Evolutionary conservation across 2,113 vertebrate genomes (phyloP).

Genomic region (Ammospiza nelsoni): DNA sequence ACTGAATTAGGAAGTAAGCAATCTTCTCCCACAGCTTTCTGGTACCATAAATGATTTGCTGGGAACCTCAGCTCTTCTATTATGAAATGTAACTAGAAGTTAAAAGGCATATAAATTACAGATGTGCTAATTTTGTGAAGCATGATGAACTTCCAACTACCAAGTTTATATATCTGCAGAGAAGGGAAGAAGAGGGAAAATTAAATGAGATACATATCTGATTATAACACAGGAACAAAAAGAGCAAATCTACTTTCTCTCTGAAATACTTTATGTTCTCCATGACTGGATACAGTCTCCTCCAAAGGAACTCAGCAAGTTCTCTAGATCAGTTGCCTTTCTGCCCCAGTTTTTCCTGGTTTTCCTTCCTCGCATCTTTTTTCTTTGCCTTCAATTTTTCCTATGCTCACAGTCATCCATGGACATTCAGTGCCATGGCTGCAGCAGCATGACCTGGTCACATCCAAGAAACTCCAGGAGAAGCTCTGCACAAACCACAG

Average conservation of each 20-base stretch:
- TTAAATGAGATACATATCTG: conserved; percentile 3
- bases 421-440: background rate
- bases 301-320: background rate
- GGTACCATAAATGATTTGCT: conserved; percentile 63
- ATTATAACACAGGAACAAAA: background rate
- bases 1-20: conserved; percentile 66
- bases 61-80: conserved; percentile 35
- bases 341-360: background rate
- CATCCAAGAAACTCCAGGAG: background rate
- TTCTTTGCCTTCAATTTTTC: background rate
- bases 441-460: background rate
- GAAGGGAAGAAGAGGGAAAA: conserved; percentile 17
- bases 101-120: conserved; percentile 63
- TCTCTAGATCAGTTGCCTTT: background rate
- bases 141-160: conserved; percentile 10
- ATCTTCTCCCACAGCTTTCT: conserved; percentile 64
- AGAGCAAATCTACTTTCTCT: background rate
- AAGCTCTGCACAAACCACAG: background rate
- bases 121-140: conserved; percentile 43
- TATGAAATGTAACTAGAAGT: conserved; percentile 50
- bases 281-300: background rate
- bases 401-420: background rate
- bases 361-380: background rate
- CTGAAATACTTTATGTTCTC: background rate
- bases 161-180: conserved; percentile 7